Conservation (phyloP, 2,888 invertebrate species). For the Leptogaster cylindrica region DNA sequence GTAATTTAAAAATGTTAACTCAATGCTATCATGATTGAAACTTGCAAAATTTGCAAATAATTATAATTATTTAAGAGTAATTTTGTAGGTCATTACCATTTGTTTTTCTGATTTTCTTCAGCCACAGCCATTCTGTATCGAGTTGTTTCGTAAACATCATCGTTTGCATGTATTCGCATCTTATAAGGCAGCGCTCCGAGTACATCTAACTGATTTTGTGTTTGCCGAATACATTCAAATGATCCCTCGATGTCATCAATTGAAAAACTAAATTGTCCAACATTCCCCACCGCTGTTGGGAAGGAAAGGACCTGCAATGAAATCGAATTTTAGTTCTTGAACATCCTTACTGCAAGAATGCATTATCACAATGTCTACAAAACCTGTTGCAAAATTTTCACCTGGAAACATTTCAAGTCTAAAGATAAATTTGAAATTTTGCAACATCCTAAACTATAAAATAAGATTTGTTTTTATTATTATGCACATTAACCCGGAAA, state of each 20-base stretch:
- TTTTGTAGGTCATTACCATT: conserved; percentile 68
- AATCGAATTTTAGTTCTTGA: conserved; percentile 44
- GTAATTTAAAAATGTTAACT: too few relatives aligned
- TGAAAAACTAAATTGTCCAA: conserved; percentile 59
- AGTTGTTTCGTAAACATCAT: conserved; percentile 94
- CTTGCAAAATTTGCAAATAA: too few relatives aligned
- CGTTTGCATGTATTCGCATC: conserved; percentile 92
- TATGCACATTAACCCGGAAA: too few relatives aligned
- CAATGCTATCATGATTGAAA: too few relatives aligned
- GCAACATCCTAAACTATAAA: too few relatives aligned
- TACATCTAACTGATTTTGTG: conserved; percentile 73
- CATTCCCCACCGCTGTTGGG: conserved; percentile 65
- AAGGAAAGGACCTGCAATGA: conserved; percentile 74
- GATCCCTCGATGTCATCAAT: conserved; percentile 82
- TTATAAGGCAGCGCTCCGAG: conserved; percentile 86
- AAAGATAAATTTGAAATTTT: too few relatives aligned
- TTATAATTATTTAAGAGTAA: too few relatives aligned
- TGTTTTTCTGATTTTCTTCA: conserved; percentile 91
- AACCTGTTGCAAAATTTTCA: too few relatives aligned
- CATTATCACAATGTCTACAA: too few relatives aligned
- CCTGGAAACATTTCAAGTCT: too few relatives aligned
- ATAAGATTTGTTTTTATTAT: too few relatives aligned
- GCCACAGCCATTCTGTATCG: conserved; percentile 89
- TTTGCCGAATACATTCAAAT: conserved; percentile 88
- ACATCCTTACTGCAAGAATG: too few relatives aligned